These are phyloP conservation scores for Uromys caudimaculatus DNA, from an alignment of 2,797 vertebrate species.

Conservation along the genomic window DNA sequence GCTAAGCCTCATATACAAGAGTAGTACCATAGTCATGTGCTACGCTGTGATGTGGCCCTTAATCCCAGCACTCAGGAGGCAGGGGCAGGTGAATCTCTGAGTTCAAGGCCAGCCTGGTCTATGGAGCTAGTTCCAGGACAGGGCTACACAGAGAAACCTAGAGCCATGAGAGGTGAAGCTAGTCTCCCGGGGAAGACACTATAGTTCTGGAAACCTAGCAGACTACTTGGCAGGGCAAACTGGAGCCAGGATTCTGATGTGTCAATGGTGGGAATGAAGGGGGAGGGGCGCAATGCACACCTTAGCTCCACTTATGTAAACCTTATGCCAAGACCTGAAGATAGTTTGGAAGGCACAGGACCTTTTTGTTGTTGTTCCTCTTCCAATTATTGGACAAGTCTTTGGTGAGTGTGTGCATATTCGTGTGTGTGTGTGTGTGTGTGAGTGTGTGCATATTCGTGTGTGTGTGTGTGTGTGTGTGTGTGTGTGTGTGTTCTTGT, in stretches of 20 bases:
- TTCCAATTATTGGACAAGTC: neutral
- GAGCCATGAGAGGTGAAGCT: neutral
- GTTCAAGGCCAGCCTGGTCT: neutral
- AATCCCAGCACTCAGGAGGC: neutral
- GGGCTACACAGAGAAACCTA: neutral
- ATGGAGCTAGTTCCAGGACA: neutral
- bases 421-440: neutral
- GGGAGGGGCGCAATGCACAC: no score
- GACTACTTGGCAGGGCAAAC: neutral
- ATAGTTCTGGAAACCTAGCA: neutral
- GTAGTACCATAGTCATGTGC: no score
- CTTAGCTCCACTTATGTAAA: neutral
- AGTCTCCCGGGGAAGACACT: neutral
- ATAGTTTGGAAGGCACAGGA: neutral
- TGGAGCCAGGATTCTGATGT: neutral
- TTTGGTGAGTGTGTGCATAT: neutral
- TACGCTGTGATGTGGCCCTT: neutral
- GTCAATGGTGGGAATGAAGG: neutral
- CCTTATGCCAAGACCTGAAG: neutral
- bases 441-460: no score
- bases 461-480: fast-evolving
- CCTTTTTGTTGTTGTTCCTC: neutral
- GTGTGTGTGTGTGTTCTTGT: no score
- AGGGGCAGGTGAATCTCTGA: neutral
- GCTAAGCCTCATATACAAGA: neutral